A percentile compares a stretch with the other conserved stretches of the same genome.
Evolutionary conservation across 35 echinoderm and acorn worm genomes (phyloP).

Genomic region (Lytechinus variegatus): DNA sequence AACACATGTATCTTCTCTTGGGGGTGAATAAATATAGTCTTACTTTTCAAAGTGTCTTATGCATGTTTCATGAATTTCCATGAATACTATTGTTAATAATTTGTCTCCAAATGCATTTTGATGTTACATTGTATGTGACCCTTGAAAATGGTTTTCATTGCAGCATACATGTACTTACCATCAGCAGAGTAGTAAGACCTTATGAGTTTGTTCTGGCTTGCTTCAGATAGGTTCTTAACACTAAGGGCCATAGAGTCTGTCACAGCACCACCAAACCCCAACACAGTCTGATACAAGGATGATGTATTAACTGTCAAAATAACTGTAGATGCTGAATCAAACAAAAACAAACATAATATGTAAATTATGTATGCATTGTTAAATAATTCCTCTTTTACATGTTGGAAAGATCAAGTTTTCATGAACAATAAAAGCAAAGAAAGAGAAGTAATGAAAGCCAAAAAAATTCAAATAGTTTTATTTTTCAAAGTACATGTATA

Average conservation of each 20-base stretch:
- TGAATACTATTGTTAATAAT: too few relatives aligned
- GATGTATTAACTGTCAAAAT: slow-evolving; percentile 59
- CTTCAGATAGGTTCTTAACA: slow-evolving; percentile 63
- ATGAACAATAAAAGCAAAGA: background rate
- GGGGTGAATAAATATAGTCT: too few relatives aligned
- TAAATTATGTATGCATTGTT: too few relatives aligned
- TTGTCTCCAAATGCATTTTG: too few relatives aligned
- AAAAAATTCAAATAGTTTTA: background rate
- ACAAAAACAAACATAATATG: background rate
- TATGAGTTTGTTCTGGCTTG: slow-evolving; percentile 66
- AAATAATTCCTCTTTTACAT: too few relatives aligned
- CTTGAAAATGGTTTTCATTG: too few relatives aligned
- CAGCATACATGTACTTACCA: background rate
- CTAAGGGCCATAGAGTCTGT: slow-evolving; percentile 74
- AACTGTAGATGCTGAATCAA: slow-evolving; percentile 46
- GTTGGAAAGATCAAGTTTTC: too few relatives aligned
- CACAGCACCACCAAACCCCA: slow-evolving; percentile 84
- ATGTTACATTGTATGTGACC: too few relatives aligned
- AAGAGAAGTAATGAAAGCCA: background rate
- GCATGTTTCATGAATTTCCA: too few relatives aligned
- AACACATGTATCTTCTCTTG: too few relatives aligned
- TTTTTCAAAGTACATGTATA: too few relatives aligned
- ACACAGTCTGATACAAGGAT: slow-evolving; percentile 60
- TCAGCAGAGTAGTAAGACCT: slow-evolving; percentile 69
- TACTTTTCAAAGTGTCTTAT: too few relatives aligned